phyloP scores from a whole-genome alignment of 2,113 vertebrate species.

The Panthera uncia region DNA sequence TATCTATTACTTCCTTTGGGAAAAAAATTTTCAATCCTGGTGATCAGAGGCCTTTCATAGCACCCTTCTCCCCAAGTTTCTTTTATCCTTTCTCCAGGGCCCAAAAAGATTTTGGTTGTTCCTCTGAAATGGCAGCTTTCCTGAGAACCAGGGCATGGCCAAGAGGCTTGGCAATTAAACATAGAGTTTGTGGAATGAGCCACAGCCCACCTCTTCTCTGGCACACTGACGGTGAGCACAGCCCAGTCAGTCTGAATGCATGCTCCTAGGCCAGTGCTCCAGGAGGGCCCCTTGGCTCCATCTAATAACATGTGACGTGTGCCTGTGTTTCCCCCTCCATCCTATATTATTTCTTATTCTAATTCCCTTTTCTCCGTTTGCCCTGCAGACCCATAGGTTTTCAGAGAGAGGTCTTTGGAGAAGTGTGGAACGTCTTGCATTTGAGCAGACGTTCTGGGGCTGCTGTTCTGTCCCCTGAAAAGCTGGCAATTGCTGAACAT shows the following conservation, averaged over 20 bases:
- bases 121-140: neutral
- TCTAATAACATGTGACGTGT: conserved; percentile 42
- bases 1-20: neutral
- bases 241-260: conserved; percentile 28
- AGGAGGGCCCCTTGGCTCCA: conserved; percentile 43
- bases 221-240: too few species aligned
- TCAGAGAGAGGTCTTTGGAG: neutral
- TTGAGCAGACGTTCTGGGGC: neutral
- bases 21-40: neutral
- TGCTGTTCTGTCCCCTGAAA: neutral
- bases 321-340: conserved; percentile 52
- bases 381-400: neutral
- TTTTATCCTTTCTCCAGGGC: neutral
- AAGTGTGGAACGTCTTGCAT: neutral
- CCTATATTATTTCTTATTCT: conserved; percentile 59
- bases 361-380: conserved; percentile 62
- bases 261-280: conserved; percentile 46
- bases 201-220: neutral
- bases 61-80: neutral
- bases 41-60: neutral
- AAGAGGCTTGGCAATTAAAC: neutral
- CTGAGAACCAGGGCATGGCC: neutral
- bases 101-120: neutral
- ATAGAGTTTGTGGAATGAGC: neutral
- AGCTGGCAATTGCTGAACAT: neutral